Evolutionary conservation across 2,113 vertebrate species (phyloP).

Genomic region (Uropsilus gracilis): DNA sequence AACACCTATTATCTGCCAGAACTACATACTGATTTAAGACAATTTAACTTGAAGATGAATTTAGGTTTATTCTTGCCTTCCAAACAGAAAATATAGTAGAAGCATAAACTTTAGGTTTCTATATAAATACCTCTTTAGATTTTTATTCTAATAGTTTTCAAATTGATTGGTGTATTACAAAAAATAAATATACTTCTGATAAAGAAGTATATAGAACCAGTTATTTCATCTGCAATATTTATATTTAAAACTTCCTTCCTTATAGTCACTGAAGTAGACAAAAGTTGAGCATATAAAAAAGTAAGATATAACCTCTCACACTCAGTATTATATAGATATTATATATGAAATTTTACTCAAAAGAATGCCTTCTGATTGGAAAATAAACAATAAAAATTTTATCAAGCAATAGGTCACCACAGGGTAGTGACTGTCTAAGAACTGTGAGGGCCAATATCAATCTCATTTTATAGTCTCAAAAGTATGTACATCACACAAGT

Average conservation of each 20-base stretch:
- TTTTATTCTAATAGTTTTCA: slow-evolving; percentile 16
- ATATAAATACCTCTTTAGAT: slow-evolving; percentile 37
- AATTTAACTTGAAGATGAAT: slow-evolving; percentile 40
- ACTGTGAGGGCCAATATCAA: neutral
- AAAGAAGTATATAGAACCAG: neutral
- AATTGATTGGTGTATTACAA: neutral
- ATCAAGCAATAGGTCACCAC: neutral
- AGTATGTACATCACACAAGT: neutral
- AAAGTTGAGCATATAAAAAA: slow-evolving; percentile 21
- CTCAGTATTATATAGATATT: neutral
- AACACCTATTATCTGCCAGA: slow-evolving; percentile 17
- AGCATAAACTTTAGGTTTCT: slow-evolving; percentile 15
- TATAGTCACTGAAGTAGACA: neutral
- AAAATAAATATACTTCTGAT: slow-evolving; percentile 6
- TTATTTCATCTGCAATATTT: neutral
- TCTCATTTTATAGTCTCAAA: neutral
- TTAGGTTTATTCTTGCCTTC: slow-evolving; percentile 2
- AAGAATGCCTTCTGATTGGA: neutral
- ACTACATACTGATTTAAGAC: neutral
- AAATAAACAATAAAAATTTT: neutral
- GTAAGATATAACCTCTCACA: neutral
- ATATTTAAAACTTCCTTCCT: neutral
- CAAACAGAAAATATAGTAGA: neutral
- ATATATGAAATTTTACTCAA: neutral
- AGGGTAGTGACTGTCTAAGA: neutral